Evolutionary conservation across 2,888 invertebrate species (phyloP).

Genomic region (Andrena hattorfiana): DNA sequence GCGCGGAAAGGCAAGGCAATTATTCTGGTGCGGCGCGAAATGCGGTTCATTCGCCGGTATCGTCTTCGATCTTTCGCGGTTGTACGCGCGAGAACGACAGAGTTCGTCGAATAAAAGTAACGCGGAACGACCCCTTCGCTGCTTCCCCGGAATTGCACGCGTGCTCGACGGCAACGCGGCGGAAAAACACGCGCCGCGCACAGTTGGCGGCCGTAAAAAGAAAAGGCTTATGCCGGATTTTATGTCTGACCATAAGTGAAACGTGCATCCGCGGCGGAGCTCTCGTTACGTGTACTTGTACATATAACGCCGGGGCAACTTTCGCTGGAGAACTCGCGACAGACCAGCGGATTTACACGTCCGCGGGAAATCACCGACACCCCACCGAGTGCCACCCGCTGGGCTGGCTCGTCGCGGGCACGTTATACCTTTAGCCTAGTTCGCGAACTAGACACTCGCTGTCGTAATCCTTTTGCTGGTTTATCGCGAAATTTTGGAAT

Average conservation of each 20-base stretch:
- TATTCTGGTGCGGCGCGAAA: slow-evolving; percentile 35
- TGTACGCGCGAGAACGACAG: background rate
- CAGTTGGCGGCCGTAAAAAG: slow-evolving; percentile 56
- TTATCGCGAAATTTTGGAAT: slow-evolving; percentile 51
- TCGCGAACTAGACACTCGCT: slow-evolving; percentile 32
- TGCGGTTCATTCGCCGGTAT: background rate
- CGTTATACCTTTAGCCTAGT: slow-evolving; percentile 46
- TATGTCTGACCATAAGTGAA: slow-evolving; percentile 72
- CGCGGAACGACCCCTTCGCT: slow-evolving; percentile 47
- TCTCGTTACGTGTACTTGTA: slow-evolving; percentile 74
- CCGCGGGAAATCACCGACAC: slow-evolving; percentile 56
- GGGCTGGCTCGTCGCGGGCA: background rate
- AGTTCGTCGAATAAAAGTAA: slow-evolving; percentile 46
- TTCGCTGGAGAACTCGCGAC: slow-evolving; percentile 28
- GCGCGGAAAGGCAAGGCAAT: slow-evolving; percentile 30
- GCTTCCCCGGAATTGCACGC: slow-evolving; percentile 37
- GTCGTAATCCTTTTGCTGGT: slow-evolving; percentile 43
- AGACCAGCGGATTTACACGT: slow-evolving; percentile 54
- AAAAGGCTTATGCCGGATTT: slow-evolving; percentile 55
- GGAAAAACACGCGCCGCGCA: slow-evolving; percentile 14
- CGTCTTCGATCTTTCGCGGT: slow-evolving; percentile 23
- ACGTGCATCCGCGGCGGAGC: slow-evolving; percentile 67
- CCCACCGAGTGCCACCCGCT: slow-evolving; percentile 12
- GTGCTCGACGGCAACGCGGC: slow-evolving; percentile 11
- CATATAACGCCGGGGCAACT: slow-evolving; percentile 67